Percentiles rank a stretch among this genome's conserved stretches.
phyloP scores from a whole-genome alignment of 2,797 vertebrate species.

The Tenualosa ilisha region DNA sequence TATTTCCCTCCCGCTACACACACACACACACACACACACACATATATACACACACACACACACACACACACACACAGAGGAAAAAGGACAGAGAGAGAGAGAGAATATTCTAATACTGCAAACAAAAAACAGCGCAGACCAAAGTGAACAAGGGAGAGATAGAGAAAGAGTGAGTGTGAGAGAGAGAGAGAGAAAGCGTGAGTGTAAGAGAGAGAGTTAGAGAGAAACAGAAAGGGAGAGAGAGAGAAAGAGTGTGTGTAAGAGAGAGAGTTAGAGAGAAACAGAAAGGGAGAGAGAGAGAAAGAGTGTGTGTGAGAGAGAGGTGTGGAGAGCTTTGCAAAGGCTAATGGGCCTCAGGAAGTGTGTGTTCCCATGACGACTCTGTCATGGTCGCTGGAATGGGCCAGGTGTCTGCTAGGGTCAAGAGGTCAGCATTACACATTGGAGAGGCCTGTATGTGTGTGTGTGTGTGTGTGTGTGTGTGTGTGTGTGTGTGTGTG shows the following conservation, averaged over 20 bases:
- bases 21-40: constrained; percentile 14
- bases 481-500: neutral
- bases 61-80: neutral
- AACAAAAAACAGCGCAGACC: neutral
- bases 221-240: too few relatives aligned
- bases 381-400: neutral
- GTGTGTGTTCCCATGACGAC: constrained; percentile 13
- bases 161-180: too few relatives aligned
- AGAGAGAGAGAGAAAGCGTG: too few relatives aligned
- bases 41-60: neutral
- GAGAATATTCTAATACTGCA: neutral
- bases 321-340: constrained; percentile 1
- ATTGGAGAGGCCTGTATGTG: neutral
- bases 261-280: neutral
- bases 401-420: constrained; percentile 13
- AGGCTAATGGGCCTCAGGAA: neutral
- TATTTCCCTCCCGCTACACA: neutral
- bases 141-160: too few relatives aligned
- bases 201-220: too few relatives aligned
- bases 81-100: too few relatives aligned
- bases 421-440: neutral
- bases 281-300: neutral
- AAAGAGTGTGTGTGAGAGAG: neutral
- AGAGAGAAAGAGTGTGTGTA: neutral
- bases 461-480: neutral